phyloP scores from a whole-genome alignment of 2,888 invertebrate species.

The Lithosia quadra region DNA sequence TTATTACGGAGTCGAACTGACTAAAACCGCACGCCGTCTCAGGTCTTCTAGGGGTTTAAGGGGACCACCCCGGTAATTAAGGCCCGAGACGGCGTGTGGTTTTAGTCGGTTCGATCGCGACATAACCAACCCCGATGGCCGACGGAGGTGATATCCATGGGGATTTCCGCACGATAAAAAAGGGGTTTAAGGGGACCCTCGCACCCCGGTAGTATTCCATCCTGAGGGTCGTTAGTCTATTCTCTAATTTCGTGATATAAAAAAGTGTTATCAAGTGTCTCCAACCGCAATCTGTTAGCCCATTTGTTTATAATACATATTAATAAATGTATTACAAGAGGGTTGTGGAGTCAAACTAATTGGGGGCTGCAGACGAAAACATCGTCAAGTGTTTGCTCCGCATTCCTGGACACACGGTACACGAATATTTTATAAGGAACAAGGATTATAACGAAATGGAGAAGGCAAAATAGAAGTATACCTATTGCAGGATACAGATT shows the following conservation, averaged over 20 bases:
- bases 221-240: too few relatives aligned
- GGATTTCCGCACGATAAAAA: too few relatives aligned
- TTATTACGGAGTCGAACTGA: too few relatives aligned
- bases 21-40: too few relatives aligned
- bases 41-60: too few relatives aligned
- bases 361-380: constrained; percentile 56
- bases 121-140: too few relatives aligned
- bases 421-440: constrained; percentile 46
- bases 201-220: too few relatives aligned
- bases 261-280: not conserved
- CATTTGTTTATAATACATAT: constrained; percentile 47
- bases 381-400: constrained; percentile 59
- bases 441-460: constrained; percentile 13
- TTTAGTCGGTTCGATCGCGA: too few relatives aligned
- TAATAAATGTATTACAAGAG: constrained; percentile 59
- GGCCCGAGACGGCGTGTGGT: too few relatives aligned
- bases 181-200: too few relatives aligned
- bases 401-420: constrained; percentile 50
- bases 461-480: constrained; percentile 23
- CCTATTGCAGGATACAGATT: not conserved
- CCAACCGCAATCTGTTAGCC: constrained; percentile 18
- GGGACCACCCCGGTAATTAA: too few relatives aligned
- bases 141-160: too few relatives aligned
- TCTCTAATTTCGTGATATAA: not conserved
- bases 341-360: constrained; percentile 53